Base-by-base conservation (phyloP, 2,888 invertebrate genomes). In the Pandemis corylana region DNA sequence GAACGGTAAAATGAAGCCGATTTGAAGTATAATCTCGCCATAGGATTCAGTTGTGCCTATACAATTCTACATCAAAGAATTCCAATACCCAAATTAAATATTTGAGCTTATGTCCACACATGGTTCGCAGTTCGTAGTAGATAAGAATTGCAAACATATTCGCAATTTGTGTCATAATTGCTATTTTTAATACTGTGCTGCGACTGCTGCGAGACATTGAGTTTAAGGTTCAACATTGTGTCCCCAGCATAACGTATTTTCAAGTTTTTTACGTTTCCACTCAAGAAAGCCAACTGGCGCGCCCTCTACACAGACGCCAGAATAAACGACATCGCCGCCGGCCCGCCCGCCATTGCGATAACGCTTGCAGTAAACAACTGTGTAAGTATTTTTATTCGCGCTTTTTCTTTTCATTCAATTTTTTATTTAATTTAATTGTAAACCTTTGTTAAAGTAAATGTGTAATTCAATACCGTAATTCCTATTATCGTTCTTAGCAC, bases 221-320 rank as follows among this genome's bases (percentile, higher is more conserved):
- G 12, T 49, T 4, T 12, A 28, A 13, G 0, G 20, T 59, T 59
- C 10, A 3, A 59, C 20, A 59, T 36, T 59, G 59, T 59, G 28
- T 59, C 59, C 12, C 28, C 59, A 59, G 59, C 59, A 12, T 28
- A 59, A 59, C 10, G 20, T 59, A 59, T 12, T n/a, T 59, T 28
- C 62, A 41, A 13, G 4, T n/a, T 56, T 53, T 53, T 53, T 53
- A 53, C 53, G n/a, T 53, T 56, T 64, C 7, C 69, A 51, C 62
- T 56, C 59, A 61, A 20, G 1, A 13, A 49, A 65, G 49, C 49
- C 49, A n/a, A 49, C 49, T 46, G 28, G 46, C 83, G 91, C 93
- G 93, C 93, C 93, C 93, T 91, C 94, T 94, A 88, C 87, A 94
- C 81, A 81, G 94, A 94, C 94, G 94, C 94, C 90, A 87, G 71